Conservation (phyloP, 2,113 vertebrate species). For the Podarcis raffonei region DNA sequence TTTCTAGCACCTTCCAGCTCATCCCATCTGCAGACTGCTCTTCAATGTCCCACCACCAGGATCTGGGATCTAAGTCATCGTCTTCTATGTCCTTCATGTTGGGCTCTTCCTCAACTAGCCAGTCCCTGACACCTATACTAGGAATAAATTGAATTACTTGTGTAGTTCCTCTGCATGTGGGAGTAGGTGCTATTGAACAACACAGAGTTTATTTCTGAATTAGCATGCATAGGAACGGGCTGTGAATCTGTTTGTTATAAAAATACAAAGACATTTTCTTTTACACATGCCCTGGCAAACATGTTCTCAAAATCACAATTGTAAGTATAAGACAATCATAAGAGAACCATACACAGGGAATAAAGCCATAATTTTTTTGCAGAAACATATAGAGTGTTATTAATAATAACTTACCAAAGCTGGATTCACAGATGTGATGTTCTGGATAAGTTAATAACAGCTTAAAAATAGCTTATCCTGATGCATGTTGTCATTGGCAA, state of each 20-base stretch:
- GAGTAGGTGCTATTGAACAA: too few species aligned
- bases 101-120: too few species aligned
- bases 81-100: too few species aligned
- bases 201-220: too few species aligned
- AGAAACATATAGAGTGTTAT: neutral
- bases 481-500: conserved; percentile 29
- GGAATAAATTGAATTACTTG: too few species aligned
- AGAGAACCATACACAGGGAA: conserved; percentile 35
- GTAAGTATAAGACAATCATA: conserved; percentile 24
- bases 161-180: too few species aligned
- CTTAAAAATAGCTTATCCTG: conserved; percentile 31
- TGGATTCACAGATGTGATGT: neutral
- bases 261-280: conserved; percentile 65
- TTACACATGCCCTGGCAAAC: conserved; percentile 1
- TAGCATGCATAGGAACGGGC: too few species aligned
- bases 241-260: conserved; percentile 36
- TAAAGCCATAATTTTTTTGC: conserved; percentile 1
- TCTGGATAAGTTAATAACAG: conserved; percentile 31
- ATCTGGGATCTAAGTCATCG: too few species aligned
- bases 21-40: too few species aligned
- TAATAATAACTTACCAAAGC: neutral
- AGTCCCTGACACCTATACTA: too few species aligned
- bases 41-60: too few species aligned
- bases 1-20: too few species aligned
- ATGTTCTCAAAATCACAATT: conserved; percentile 50